Conservation (phyloP, 2,113 vertebrate species). For the Haliaeetus leucogaster region DNA sequence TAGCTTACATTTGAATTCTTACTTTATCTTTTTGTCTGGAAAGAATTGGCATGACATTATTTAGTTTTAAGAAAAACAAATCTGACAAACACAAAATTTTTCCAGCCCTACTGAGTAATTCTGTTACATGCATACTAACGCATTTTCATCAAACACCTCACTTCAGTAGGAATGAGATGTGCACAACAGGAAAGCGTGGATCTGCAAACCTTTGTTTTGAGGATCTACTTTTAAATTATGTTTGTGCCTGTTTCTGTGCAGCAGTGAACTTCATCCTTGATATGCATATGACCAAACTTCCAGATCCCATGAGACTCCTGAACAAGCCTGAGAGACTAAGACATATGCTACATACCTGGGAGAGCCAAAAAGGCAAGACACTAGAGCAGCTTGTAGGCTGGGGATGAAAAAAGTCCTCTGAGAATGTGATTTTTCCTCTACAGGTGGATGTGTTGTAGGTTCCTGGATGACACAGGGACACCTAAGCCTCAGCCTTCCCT, state of each 20-base stretch:
- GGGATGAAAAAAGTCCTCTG: background rate
- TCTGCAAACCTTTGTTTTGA: background rate
- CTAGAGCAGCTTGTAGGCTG: background rate
- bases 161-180: background rate
- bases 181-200: background rate
- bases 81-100: background rate
- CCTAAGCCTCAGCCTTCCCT: background rate
- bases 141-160: background rate
- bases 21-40: background rate
- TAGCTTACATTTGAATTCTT: background rate
- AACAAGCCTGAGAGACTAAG: background rate
- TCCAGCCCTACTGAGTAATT: background rate
- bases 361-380: background rate
- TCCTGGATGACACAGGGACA: background rate
- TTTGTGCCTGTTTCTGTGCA: background rate
- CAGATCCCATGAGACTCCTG: background rate
- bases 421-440: background rate
- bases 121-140: background rate
- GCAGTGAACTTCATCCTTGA: background rate
- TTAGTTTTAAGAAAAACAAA: background rate
- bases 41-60: background rate
- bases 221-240: background rate
- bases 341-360: background rate
- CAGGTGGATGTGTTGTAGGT: background rate
- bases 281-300: background rate